phyloP scores from a whole-genome alignment of 2,113 vertebrate species.

The Uria lomvia region DNA sequence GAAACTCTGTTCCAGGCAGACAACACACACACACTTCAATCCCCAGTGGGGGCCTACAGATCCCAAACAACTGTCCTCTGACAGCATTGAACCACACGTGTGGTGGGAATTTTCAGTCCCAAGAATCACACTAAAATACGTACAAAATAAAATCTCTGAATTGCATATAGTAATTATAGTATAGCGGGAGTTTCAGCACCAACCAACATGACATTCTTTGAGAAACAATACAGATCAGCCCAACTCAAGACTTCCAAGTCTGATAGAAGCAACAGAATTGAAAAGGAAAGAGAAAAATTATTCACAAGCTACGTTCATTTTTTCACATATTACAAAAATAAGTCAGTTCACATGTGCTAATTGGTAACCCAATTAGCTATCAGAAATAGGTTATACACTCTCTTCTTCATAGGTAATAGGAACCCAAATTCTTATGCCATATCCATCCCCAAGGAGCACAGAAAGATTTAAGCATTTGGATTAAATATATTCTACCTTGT shows the following conservation, averaged over 20 bases:
- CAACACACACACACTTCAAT: neutral
- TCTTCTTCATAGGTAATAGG: neutral
- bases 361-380: neutral
- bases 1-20: neutral
- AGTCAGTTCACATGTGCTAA: neutral
- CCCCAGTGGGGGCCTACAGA: neutral
- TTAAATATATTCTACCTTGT: neutral
- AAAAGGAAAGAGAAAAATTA: neutral
- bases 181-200: neutral
- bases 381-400: neutral
- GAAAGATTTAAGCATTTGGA: neutral
- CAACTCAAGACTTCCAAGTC: neutral
- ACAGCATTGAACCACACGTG: neutral
- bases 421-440: neutral
- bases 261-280: neutral
- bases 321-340: neutral
- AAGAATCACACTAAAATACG: neutral
- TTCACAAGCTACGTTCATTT: neutral
- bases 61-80: neutral
- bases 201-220: neutral
- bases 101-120: neutral
- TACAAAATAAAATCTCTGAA: neutral
- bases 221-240: neutral
- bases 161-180: neutral
- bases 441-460: neutral